Evolutionary conservation across 1,140 invertebrate genomes (phyloP).

Genomic region (Calliphora vicina): DNA sequence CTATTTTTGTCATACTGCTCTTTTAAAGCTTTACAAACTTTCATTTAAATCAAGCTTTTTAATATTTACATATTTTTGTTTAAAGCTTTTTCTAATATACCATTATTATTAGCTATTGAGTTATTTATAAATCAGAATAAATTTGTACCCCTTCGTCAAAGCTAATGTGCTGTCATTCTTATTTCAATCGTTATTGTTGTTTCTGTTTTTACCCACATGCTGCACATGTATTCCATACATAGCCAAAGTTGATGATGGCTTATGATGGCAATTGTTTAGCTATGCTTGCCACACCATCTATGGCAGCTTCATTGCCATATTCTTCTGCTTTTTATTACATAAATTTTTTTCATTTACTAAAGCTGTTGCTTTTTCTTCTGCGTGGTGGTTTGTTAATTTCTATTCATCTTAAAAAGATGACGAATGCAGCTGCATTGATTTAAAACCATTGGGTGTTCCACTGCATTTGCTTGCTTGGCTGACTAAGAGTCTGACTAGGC

Average conservation of each 20-base stretch:
- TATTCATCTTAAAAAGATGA: neutral
- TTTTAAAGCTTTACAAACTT: no score
- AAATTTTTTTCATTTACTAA: neutral
- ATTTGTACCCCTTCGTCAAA: neutral
- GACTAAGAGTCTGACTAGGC: neutral
- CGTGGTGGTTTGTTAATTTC: slow-evolving; percentile 7
- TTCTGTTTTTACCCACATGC: neutral
- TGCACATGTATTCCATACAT: neutral
- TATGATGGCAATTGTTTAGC: slow-evolving; percentile 10
- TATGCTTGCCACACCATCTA: slow-evolving; percentile 10
- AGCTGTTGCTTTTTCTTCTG: neutral
- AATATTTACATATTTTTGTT: no score
- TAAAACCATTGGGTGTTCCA: slow-evolving; percentile 1
- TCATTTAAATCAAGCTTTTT: no score
- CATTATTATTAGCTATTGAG: no score
- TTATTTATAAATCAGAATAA: neutral
- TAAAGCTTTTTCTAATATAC: no score
- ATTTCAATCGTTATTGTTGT: neutral
- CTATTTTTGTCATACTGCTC: no score
- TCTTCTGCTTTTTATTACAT: neutral
- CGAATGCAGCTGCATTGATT: neutral
- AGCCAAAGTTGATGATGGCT: slow-evolving; percentile 12
- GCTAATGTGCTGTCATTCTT: neutral
- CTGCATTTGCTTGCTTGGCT: neutral
- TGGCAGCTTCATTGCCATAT: slow-evolving; percentile 25